phyloP scores from a whole-genome alignment of 2,113 vertebrate species.

The Ia io region DNA sequence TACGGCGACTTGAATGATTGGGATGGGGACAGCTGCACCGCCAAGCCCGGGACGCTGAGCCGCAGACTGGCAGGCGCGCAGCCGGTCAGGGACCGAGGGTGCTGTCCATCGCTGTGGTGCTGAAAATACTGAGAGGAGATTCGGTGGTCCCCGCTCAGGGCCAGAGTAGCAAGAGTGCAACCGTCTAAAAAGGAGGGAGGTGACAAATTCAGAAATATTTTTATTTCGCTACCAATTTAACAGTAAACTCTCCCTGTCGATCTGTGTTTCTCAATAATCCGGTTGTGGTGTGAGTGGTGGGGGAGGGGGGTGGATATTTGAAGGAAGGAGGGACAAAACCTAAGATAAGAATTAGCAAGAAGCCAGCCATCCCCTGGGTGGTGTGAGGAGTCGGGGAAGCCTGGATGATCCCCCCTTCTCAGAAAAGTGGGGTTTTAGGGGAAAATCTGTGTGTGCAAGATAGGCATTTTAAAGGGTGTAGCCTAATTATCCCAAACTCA shows the following conservation, averaged over 20 bases:
- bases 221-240: conserved; percentile 64
- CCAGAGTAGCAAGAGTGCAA: conserved; percentile 53
- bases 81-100: conserved; percentile 57
- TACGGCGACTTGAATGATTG: conserved; percentile 54
- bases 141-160: background rate
- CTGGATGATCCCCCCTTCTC: conserved; percentile 31
- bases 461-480: conserved; percentile 59
- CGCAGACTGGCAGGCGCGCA: conserved; percentile 44
- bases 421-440: conserved; percentile 2
- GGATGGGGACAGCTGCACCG: conserved; percentile 46
- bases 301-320: conserved; percentile 40
- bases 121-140: conserved; percentile 73
- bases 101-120: conserved; percentile 84
- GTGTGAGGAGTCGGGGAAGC: conserved; percentile 27
- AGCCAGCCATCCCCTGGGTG: conserved; percentile 63
- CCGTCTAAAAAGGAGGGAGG: conserved; percentile 52
- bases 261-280: conserved; percentile 58
- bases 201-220: conserved; percentile 64
- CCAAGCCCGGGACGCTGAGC: conserved; percentile 44
- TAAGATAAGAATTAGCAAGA: conserved; percentile 65
- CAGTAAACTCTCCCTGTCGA: conserved; percentile 67
- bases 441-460: conserved; percentile 22
- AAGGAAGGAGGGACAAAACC: conserved; percentile 69
- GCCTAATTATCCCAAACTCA: conserved; percentile 71
- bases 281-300: conserved; percentile 49